phyloP scores from a whole-genome alignment of 2,888 invertebrate species.

The Parnassius mnemosyne region DNA sequence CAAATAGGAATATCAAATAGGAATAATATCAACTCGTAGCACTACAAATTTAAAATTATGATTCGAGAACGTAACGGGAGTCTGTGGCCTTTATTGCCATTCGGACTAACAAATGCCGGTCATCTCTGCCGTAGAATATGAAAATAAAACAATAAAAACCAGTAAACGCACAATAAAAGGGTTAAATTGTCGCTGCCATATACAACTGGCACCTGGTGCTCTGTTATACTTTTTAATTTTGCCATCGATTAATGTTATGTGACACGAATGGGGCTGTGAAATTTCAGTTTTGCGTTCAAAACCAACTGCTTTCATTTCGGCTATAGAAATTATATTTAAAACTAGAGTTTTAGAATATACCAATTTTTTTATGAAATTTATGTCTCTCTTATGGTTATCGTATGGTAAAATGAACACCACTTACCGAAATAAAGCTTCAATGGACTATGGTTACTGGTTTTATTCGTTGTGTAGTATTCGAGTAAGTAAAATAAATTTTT shows the following conservation, averaged over 20 bases:
- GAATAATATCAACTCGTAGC: not conserved
- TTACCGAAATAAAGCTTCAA: no score
- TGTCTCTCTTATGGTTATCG: no score
- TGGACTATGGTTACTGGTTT: no score
- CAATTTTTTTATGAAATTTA: no score
- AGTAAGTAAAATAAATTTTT: no score
- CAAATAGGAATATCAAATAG: no score
- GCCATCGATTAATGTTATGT: constrained; percentile 8
- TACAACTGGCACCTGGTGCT: constrained; percentile 25
- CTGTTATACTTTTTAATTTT: constrained; percentile 19
- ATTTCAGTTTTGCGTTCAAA: not conserved
- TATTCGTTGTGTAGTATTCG: no score
- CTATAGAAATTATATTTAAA: no score
- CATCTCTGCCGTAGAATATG: constrained; percentile 19
- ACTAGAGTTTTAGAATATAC: no score
- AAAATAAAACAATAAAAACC: constrained; percentile 25
- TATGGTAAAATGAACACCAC: no score
- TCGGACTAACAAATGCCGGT: constrained; percentile 9
- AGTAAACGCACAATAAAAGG: constrained; percentile 14
- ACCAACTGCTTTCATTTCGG: not conserved
- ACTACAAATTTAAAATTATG: constrained; percentile 12
- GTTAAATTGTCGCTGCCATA: constrained; percentile 5
- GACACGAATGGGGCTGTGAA: not conserved
- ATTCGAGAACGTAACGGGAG: constrained; percentile 9
- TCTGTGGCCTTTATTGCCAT: constrained; percentile 14